Evolutionary conservation across 1,140 invertebrate species (phyloP).

Genomic region (Drosophila bocqueti): DNA sequence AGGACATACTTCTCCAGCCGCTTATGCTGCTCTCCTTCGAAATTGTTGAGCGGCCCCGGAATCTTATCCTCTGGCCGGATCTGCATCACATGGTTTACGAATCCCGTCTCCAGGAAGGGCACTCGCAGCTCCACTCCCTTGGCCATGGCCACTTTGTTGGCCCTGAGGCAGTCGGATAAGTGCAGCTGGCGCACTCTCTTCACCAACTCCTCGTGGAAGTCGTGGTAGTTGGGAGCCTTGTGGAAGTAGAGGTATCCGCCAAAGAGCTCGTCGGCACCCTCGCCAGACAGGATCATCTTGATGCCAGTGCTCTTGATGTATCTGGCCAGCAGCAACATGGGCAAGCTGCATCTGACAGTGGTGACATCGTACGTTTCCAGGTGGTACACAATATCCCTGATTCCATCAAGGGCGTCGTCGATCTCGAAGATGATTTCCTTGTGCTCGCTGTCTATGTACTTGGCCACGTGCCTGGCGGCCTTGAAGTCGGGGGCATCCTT

Average conservation of each 20-base stretch:
- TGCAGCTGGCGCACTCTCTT: slow-evolving; percentile 88
- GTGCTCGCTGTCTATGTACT: slow-evolving; percentile 94
- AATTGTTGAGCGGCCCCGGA: slow-evolving; percentile 87
- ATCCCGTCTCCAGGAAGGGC: slow-evolving; percentile 95
- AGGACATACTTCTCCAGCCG: slow-evolving; percentile 93
- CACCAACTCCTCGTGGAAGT: slow-evolving; percentile 92
- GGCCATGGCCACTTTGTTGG: slow-evolving; percentile 93
- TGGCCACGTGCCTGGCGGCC: slow-evolving; percentile 93
- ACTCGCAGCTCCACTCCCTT: slow-evolving; percentile 94
- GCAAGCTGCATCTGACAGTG: slow-evolving; percentile 92
- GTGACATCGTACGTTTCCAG: slow-evolving; percentile 96
- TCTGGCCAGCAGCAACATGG: slow-evolving; percentile 90
- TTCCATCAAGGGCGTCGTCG: slow-evolving; percentile 88
- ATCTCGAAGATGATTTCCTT: slow-evolving; percentile 94
- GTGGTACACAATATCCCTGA: slow-evolving; percentile 91
- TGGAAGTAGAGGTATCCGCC: slow-evolving; percentile 96
- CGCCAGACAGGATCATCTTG: slow-evolving; percentile 93
- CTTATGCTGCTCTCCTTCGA: slow-evolving; percentile 40
- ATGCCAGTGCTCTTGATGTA: slow-evolving; percentile 88
- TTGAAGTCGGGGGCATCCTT: slow-evolving; percentile 93
- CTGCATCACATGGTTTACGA: slow-evolving; percentile 91
- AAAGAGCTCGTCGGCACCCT: slow-evolving; percentile 95
- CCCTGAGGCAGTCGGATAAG: slow-evolving; percentile 94
- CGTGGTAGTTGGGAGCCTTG: slow-evolving; percentile 90
- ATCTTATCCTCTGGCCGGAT: slow-evolving; percentile 89